phyloP scores from a whole-genome alignment of 2,888 invertebrate genomes.

The Apamea sordens region DNA sequence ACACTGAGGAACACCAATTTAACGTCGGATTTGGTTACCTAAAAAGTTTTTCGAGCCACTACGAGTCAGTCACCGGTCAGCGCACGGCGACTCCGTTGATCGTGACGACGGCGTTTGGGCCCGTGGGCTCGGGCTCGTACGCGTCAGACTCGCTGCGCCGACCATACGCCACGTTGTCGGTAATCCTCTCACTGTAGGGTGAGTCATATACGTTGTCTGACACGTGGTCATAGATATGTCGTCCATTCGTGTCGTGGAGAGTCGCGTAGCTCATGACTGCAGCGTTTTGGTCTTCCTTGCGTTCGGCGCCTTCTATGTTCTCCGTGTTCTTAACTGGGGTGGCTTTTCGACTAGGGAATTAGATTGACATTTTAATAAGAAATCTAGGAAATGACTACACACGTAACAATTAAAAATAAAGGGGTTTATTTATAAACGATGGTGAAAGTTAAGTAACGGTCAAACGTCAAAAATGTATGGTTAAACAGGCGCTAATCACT shows the following conservation, averaged over 20 bases:
- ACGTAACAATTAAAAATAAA: neutral
- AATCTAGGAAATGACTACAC: neutral
- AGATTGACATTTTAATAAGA: conserved; percentile 2
- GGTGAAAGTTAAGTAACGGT: no score
- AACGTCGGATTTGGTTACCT: conserved; percentile 69
- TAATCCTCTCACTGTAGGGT: conserved; percentile 92
- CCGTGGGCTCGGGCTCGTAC: conserved; percentile 93
- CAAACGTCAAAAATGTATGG: no score
- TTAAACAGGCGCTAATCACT: no score
- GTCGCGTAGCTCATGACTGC: conserved; percentile 97
- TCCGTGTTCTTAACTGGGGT: conserved; percentile 97
- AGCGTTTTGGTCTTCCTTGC: conserved; percentile 96
- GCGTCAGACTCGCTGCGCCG: conserved; percentile 86
- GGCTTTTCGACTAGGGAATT: conserved; percentile 93
- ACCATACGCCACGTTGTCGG: conserved; percentile 87
- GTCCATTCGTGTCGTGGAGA: conserved; percentile 92
- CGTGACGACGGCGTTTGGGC: conserved; percentile 92
- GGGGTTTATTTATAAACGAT: no score
- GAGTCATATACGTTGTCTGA: conserved; percentile 94
- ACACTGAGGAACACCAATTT: conserved; percentile 70
- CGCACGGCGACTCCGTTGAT: conserved; percentile 97
- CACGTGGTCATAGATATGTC: conserved; percentile 88
- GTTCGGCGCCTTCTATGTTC: conserved; percentile 95
- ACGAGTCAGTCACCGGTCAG: conserved; percentile 80
- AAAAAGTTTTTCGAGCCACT: conserved; percentile 61